A percentile compares a stretch with the other conserved stretches of the same genome.
Conservation (phyloP, 1,140 invertebrate genomes). For the Orchesella cincta region DNA sequence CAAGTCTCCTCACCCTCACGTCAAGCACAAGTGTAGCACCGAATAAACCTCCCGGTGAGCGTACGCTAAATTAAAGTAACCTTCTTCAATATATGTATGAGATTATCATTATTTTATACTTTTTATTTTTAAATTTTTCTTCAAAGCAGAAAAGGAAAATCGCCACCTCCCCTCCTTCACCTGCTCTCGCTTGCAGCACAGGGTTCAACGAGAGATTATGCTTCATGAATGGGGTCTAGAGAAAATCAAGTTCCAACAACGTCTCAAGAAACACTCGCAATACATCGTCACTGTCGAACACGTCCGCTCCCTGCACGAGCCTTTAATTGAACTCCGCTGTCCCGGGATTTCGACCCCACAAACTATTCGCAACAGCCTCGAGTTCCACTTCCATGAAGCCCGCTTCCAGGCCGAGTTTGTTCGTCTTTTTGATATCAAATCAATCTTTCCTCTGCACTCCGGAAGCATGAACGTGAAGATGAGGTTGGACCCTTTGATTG, state of each 20-base stretch:
- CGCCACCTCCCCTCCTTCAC: conserved; percentile 20
- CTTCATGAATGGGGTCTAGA: conserved; percentile 45
- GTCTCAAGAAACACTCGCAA: conserved; percentile 44
- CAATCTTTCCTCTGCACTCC: conserved; percentile 47
- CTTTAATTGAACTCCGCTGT: conserved; percentile 44
- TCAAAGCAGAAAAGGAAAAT: conserved; percentile 32
- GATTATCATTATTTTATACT: background rate
- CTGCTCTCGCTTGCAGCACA: conserved; percentile 44
- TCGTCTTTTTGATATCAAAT: conserved; percentile 48
- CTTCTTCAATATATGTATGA: background rate
- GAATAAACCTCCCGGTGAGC: background rate
- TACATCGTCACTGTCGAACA: conserved; percentile 48
- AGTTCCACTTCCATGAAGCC: conserved; percentile 43
- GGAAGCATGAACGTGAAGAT: conserved; percentile 42
- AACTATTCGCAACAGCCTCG: conserved; percentile 28
- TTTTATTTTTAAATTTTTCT: background rate
- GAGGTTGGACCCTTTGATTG: conserved; percentile 45
- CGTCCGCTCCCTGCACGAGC: conserved; percentile 40
- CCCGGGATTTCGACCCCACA: conserved; percentile 12
- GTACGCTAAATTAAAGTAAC: background rate
- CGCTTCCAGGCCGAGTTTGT: conserved; percentile 42
- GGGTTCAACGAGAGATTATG: conserved; percentile 43
- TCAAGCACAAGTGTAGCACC: background rate
- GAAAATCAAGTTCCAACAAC: conserved; percentile 47
- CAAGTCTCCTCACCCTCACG: background rate